Percentiles rank a stretch among this genome's conserved stretches.
Conservation (phyloP, 2,113 vertebrate species). For the Phalacrocorax brasilianus region DNA sequence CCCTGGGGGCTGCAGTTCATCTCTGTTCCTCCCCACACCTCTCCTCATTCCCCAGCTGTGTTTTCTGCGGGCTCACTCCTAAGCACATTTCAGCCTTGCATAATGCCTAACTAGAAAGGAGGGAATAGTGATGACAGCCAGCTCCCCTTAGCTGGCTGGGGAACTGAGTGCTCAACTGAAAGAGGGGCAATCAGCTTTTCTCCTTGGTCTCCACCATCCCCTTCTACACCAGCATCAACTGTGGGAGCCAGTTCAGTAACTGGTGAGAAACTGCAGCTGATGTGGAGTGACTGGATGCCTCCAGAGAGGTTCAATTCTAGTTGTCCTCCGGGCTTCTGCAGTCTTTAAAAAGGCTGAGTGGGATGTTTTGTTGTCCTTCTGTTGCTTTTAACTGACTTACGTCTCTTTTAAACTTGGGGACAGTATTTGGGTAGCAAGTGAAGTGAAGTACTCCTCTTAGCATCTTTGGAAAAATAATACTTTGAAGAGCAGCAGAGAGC, state of each 20-base stretch:
- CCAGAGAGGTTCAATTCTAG: neutral
- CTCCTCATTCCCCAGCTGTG: neutral
- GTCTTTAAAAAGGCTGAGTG: neutral
- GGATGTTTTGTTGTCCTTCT: neutral
- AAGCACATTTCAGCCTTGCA: neutral
- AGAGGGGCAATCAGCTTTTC: neutral
- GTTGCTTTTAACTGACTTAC: neutral
- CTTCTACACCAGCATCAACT: neutral
- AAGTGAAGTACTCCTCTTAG: neutral
- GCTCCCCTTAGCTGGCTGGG: neutral
- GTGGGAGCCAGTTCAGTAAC: neutral
- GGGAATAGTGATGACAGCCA: neutral
- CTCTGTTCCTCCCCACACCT: accelerated
- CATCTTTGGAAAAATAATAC: neutral
- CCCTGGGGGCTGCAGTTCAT: neutral
- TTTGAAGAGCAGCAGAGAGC: neutral
- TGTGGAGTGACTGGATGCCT: neutral
- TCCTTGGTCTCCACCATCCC: neutral
- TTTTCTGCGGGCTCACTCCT: neutral
- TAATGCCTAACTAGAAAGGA: neutral
- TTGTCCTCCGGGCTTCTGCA: neutral
- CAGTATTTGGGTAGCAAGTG: neutral
- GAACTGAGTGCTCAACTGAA: neutral
- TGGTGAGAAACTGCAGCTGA: neutral
- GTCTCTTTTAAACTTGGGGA: neutral